Percentiles rank a stretch among this genome's conserved stretches.
Conservation (phyloP, 2,888 invertebrate genomes). For the Cryptophagus acutangulus region DNA sequence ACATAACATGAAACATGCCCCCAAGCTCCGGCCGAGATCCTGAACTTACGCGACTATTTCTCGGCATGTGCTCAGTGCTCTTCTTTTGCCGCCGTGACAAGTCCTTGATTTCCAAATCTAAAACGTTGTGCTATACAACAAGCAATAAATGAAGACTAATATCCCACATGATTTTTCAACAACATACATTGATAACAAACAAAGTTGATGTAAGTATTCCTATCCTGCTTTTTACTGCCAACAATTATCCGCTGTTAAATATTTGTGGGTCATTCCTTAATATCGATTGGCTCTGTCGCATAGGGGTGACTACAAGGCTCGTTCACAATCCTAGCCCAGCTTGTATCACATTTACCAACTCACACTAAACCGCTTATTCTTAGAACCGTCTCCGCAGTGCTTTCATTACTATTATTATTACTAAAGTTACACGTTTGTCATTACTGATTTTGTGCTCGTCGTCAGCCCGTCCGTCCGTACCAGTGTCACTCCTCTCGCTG, state of each 20-base stretch:
- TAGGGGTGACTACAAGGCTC: conserved; percentile 45
- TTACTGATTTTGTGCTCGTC: conserved; percentile 23
- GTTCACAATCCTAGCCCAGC: conserved; percentile 36
- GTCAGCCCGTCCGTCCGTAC: too few species aligned
- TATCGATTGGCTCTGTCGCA: conserved; percentile 48
- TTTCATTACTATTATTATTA: conserved; percentile 32
- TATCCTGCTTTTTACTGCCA: conserved; percentile 23
- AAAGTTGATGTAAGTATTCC: conserved; percentile 47
- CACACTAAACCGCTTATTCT: conserved; percentile 35
- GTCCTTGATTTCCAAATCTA: conserved; percentile 2
- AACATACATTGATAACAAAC: conserved; percentile 45
- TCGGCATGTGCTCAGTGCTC: conserved; percentile 39
- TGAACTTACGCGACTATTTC: conserved; percentile 27
- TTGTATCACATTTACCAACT: conserved; percentile 34
- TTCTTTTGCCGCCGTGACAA: conserved; percentile 25
- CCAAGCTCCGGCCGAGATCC: conserved; percentile 19
- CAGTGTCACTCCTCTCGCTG: conserved; percentile 27
- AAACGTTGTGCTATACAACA: conserved; percentile 39
- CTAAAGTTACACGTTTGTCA: conserved; percentile 21
- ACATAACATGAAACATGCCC: conserved; percentile 20
- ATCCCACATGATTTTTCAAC: conserved; percentile 46
- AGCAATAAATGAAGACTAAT: conserved; percentile 48
- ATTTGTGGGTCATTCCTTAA: conserved; percentile 45
- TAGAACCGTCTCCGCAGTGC: conserved; percentile 37
- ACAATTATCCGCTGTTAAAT: conserved; percentile 28